These are phyloP conservation scores for Otus sunia DNA, from an alignment of 2,113 vertebrate species.

Conservation along the genomic window DNA sequence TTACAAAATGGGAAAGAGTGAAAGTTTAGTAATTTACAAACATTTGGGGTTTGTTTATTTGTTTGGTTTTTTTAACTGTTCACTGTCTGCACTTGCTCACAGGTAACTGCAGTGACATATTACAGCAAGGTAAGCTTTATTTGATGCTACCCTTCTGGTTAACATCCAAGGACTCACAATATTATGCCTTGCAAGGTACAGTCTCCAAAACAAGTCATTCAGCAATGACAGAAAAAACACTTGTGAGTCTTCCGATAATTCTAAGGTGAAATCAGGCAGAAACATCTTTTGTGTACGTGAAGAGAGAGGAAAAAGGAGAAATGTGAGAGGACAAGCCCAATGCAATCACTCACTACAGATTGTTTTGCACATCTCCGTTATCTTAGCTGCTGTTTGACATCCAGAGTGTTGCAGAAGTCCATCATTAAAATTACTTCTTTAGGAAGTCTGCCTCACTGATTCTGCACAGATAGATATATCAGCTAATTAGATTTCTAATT, in stretches of 20 bases:
- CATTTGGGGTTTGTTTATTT: not conserved
- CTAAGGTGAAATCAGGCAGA: not conserved
- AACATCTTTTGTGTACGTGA: not conserved
- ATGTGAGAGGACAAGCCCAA: not conserved
- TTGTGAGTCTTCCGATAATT: not conserved
- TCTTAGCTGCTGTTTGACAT: not conserved
- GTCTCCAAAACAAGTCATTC: not conserved
- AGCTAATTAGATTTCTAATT: not conserved
- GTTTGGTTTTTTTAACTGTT: not conserved
- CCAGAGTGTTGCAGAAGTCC: not conserved
- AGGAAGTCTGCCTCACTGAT: not conserved
- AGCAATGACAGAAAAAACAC: not conserved
- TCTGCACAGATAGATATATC: not conserved
- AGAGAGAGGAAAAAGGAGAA: not conserved
- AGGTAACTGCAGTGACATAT: not conserved
- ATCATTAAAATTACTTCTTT: not conserved
- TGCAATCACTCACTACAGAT: not conserved
- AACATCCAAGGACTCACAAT: not conserved
- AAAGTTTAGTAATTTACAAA: not conserved
- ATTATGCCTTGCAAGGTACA: not conserved
- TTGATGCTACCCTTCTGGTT: not conserved
- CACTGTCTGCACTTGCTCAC: not conserved
- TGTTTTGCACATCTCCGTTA: not conserved
- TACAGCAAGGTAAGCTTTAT: not conserved
- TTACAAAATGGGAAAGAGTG: not conserved